Conservation (phyloP, 53 echinoderm and acorn worm genomes). For the Echinometra lucunter region DNA sequence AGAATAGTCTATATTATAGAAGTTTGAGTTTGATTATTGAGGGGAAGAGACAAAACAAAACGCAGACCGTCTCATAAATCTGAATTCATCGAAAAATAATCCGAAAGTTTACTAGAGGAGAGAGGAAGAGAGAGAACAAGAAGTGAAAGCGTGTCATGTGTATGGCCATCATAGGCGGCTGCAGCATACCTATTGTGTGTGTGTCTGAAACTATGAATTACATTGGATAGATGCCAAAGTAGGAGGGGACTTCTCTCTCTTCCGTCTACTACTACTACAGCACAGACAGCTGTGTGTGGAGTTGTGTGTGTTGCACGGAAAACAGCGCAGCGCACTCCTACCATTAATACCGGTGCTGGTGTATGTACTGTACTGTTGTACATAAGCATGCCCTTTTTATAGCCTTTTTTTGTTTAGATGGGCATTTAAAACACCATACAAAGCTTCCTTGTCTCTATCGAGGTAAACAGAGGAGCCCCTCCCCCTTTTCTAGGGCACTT, state of each 20-base stretch:
- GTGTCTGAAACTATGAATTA: constrained; percentile 40
- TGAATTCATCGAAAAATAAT: neutral
- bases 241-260: constrained; percentile 48
- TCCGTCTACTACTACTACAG: constrained; percentile 9
- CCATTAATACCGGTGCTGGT: constrained; percentile 19
- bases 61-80: neutral
- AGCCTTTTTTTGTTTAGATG: neutral
- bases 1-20: neutral
- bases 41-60: neutral
- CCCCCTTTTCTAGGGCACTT: constrained; percentile 24
- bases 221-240: constrained; percentile 45
- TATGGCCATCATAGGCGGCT: neutral
- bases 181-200: constrained; percentile 36
- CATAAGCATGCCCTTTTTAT: neutral
- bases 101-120: neutral
- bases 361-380: neutral
- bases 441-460: neutral
- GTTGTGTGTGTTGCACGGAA: neutral
- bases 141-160: constrained; percentile 48
- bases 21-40: neutral
- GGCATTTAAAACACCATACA: constrained; percentile 31
- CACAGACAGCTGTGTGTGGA: constrained; percentile 35
- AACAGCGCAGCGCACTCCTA: neutral
- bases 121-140: neutral
- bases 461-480: constrained; percentile 4